These are phyloP conservation scores for Okamejei kenojei DNA, from an alignment of 2,797 vertebrate genomes.

Conservation along the genomic window DNA sequence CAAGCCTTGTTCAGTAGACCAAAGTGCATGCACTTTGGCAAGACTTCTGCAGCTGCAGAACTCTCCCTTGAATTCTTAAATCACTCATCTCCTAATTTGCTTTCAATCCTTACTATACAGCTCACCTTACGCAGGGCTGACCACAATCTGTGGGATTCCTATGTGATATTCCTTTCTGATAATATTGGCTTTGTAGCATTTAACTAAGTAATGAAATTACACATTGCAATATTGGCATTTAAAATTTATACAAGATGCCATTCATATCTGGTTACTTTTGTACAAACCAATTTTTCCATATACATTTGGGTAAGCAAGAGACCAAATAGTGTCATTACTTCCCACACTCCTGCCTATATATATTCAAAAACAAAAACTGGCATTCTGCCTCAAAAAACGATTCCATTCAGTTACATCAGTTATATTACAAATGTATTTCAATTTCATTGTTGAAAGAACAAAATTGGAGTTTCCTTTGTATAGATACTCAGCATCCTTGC, in stretches of 20 bases:
- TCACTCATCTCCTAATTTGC: constrained; percentile 33
- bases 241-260: constrained; percentile 36
- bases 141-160: constrained; percentile 30
- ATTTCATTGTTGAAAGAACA: background rate
- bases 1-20: constrained; percentile 34
- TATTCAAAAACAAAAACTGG: background rate
- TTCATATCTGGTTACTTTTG: constrained; percentile 24
- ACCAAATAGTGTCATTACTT: constrained; percentile 8
- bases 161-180: constrained; percentile 22
- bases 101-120: constrained; percentile 33
- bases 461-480: constrained; percentile 11
- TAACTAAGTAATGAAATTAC: constrained; percentile 32
- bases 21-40: constrained; percentile 29
- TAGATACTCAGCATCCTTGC: background rate
- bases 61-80: constrained; percentile 32
- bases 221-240: constrained; percentile 34
- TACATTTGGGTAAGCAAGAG: constrained; percentile 5
- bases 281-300: background rate
- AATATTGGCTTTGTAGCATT: constrained; percentile 22
- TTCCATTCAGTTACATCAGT: constrained; percentile 28
- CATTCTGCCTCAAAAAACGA: background rate
- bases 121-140: constrained; percentile 21
- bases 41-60: constrained; percentile 12
- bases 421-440: constrained; percentile 29
- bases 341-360: constrained; percentile 20